A percentile compares a stretch with the other conserved stretches of the same genome.
phyloP scores from a whole-genome alignment of 37 sponge, comb jelly and placozoan genomes.

The Cladorhizidae sp. region DNA sequence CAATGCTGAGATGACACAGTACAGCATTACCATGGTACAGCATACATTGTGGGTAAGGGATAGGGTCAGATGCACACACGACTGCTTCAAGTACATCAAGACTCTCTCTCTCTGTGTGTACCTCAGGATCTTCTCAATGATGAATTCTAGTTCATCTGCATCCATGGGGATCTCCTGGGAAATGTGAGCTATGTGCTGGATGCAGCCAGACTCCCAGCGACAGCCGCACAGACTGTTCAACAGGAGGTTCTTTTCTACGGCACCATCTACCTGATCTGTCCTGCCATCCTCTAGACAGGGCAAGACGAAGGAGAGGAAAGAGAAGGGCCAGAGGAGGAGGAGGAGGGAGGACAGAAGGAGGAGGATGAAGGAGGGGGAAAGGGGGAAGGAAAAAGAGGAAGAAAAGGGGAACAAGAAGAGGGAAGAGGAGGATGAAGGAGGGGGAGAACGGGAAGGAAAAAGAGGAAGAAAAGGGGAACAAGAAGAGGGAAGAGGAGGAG shows the following conservation, averaged over 20 bases:
- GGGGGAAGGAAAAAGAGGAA: no score
- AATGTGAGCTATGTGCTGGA: slow-evolving; percentile 51
- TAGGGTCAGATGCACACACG: not conserved
- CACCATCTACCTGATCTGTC: slow-evolving; percentile 40
- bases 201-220: slow-evolving; percentile 45
- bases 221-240: slow-evolving; percentile 61
- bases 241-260: slow-evolving; percentile 60
- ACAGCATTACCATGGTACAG: not conserved
- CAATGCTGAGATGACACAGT: no score
- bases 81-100: not conserved
- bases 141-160: slow-evolving; percentile 57
- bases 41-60: not conserved
- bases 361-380: no score
- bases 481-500: no score
- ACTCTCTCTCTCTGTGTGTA: not conserved
- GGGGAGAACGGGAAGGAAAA: no score
- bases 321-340: no score
- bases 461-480: no score
- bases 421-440: no score
- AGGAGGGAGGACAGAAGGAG: no score
- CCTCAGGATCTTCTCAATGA: slow-evolving; percentile 73
- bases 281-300: slow-evolving; percentile 27
- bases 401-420: no score
- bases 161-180: slow-evolving; percentile 57
- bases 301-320: no score